Conservation (phyloP, 2,797 vertebrate genomes). For the Naso thynnoides region DNA sequence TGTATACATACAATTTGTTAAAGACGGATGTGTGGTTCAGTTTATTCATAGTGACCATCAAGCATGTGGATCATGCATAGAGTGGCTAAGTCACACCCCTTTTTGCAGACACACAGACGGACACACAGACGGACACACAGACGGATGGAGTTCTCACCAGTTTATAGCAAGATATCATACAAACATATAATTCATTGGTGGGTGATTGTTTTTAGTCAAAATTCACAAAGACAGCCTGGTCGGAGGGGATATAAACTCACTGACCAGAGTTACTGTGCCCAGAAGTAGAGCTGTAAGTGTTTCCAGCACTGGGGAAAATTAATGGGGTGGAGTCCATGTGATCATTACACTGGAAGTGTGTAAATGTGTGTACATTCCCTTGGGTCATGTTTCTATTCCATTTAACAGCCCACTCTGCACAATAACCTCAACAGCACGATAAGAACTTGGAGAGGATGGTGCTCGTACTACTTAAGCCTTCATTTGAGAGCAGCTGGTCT, state of each 20-base stretch:
- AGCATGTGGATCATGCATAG: too few relatives aligned
- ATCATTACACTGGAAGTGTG: conserved; percentile 64
- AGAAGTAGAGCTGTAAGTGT: conserved; percentile 58
- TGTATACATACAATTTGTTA: too few relatives aligned
- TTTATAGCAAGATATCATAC: too few relatives aligned
- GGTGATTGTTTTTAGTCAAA: conserved; percentile 38
- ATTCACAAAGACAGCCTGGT: conserved; percentile 27
- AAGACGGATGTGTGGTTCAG: too few relatives aligned
- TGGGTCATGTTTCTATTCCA: conserved; percentile 67
- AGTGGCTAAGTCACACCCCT: too few relatives aligned
- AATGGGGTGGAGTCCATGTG: conserved; percentile 58
- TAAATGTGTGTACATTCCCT: conserved; percentile 57
- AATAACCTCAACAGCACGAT: conserved; percentile 61
- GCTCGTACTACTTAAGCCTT: conserved; percentile 18
- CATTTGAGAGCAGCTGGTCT: conserved; percentile 43
- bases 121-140: too few relatives aligned
- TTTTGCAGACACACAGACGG: too few relatives aligned
- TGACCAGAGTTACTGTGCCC: conserved; percentile 25
- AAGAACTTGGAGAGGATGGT: conserved; percentile 44
- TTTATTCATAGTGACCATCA: too few relatives aligned
- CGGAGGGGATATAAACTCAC: conserved; percentile 44
- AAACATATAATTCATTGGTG: conserved; percentile 19
- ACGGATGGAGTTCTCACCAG: too few relatives aligned
- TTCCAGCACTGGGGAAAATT: conserved; percentile 60
- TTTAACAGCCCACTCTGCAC: conserved; percentile 43